A percentile compares a stretch with the other conserved stretches of the same genome.
These are phyloP conservation scores for Dascillus cervinus DNA, from an alignment of 2,888 invertebrate species.

Conservation along the genomic window DNA sequence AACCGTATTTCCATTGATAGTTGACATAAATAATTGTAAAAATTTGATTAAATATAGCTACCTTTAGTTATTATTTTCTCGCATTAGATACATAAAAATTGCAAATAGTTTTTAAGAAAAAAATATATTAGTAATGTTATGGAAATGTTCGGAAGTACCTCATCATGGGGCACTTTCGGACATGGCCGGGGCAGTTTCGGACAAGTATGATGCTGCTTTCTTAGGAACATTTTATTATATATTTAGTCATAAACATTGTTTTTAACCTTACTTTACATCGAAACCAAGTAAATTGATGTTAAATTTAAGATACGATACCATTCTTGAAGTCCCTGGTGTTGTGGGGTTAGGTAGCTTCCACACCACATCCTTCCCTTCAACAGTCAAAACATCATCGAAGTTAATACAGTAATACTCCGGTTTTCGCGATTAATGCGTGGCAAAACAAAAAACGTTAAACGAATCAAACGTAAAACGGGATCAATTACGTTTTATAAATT, in stretches of 20 bases:
- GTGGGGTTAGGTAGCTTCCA: constrained; percentile 1
- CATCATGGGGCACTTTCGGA: neutral
- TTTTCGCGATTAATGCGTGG: no score
- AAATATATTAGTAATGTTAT: neutral
- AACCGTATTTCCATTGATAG: neutral
- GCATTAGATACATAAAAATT: neutral
- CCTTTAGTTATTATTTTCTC: neutral
- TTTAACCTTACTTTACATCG: no score
- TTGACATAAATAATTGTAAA: neutral
- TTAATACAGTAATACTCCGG: no score
- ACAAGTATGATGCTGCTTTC: neutral
- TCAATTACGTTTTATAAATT: no score
- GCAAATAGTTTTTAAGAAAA: neutral
- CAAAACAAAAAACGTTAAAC: no score
- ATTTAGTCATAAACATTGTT: neutral
- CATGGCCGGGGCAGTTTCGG: constrained; percentile 1
- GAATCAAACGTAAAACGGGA: no score
- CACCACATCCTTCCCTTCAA: no score
- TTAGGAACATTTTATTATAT: neutral
- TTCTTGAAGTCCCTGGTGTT: no score
- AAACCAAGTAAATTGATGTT: no score
- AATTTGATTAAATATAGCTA: neutral
- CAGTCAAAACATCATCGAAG: no score
- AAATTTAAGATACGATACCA: no score
- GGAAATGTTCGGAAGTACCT: neutral